These are phyloP conservation scores for Phrynocephalus forsythii DNA, from an alignment of 2,797 vertebrate genomes.

Conservation along the genomic window DNA sequence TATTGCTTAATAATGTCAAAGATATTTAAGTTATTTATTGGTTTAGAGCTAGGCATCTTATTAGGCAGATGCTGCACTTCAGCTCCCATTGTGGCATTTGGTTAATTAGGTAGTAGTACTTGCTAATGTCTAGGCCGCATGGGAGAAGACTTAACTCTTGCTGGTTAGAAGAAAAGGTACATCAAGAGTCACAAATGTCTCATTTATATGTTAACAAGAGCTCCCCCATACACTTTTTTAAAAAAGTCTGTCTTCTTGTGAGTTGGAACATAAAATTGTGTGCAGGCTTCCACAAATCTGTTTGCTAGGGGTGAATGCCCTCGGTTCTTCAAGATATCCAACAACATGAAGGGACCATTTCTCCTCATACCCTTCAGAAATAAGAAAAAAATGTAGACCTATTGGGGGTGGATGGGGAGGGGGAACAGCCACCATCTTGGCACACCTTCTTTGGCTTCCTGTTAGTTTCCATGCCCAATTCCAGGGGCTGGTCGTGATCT, in stretches of 20 bases:
- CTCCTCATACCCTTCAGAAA: too few species aligned
- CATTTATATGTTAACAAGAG: slow-evolving; percentile 3
- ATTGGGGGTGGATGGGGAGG: too few species aligned
- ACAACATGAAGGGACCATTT: background rate
- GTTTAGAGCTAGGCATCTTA: slow-evolving; percentile 26
- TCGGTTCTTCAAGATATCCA: background rate
- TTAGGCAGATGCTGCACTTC: slow-evolving; percentile 35
- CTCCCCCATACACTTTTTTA: background rate
- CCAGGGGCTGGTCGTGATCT: too few species aligned
- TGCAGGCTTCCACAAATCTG: background rate
- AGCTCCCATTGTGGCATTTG: slow-evolving; percentile 35
- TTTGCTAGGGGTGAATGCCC: background rate
- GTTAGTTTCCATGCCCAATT: too few species aligned
- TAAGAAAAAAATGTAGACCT: too few species aligned
- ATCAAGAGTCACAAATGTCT: background rate
- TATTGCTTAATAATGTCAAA: slow-evolving; percentile 46
- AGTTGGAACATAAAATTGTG: background rate
- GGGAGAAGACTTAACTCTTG: slow-evolving; percentile 17
- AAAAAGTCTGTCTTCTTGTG: background rate
- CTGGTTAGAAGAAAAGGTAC: slow-evolving; percentile 1
- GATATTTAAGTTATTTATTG: slow-evolving; percentile 48
- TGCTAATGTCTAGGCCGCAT: background rate
- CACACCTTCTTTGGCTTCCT: too few species aligned
- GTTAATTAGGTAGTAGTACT: slow-evolving; percentile 43
- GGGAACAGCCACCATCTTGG: too few species aligned